Percentiles rank a stretch among this genome's conserved stretches.
Evolutionary conservation across 1,140 invertebrate genomes (phyloP).

Genomic region (Drosophila orosa): DNA sequence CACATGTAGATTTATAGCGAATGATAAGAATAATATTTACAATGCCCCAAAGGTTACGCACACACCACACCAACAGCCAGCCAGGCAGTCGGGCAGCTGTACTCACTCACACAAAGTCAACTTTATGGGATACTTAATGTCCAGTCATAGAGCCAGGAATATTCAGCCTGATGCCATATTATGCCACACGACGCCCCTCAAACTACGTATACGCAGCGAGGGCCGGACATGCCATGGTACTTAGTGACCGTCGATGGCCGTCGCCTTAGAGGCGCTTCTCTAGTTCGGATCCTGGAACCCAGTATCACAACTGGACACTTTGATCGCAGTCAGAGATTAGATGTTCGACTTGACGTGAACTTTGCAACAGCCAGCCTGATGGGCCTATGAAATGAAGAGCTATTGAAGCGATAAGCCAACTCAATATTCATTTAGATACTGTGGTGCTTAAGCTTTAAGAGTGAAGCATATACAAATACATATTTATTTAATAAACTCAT

Average conservation of each 20-base stretch:
- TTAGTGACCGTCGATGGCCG: slow-evolving; percentile 44
- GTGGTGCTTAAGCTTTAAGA: background rate
- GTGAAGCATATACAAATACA: background rate
- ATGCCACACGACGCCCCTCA: slow-evolving; percentile 74
- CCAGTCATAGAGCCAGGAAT: slow-evolving; percentile 48
- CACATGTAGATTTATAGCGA: slow-evolving; percentile 80
- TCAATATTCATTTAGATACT: background rate
- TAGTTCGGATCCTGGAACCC: slow-evolving; percentile 47
- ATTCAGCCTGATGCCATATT: slow-evolving; percentile 73
- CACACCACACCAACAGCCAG: slow-evolving; percentile 21
- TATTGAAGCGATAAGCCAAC: background rate
- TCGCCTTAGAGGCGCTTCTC: slow-evolving; percentile 56
- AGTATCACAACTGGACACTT: slow-evolving; percentile 73
- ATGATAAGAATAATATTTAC: slow-evolving; percentile 81
- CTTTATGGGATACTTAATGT: slow-evolving; percentile 72
- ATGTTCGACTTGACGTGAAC: slow-evolving; percentile 45
- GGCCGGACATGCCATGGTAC: slow-evolving; percentile 33
- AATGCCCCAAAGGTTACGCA: slow-evolving; percentile 67
- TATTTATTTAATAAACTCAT: background rate
- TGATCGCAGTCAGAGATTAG: slow-evolving; percentile 73
- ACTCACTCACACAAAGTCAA: slow-evolving; percentile 58
- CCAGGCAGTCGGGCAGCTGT: slow-evolving; percentile 15
- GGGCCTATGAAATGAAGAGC: background rate
- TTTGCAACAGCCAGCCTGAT: slow-evolving; percentile 2
- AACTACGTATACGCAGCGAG: slow-evolving; percentile 70